A percentile compares a stretch with the other conserved stretches of the same genome.
Conservation (phyloP, 2,113 vertebrate genomes). For the Paralichthys olivaceus region DNA sequence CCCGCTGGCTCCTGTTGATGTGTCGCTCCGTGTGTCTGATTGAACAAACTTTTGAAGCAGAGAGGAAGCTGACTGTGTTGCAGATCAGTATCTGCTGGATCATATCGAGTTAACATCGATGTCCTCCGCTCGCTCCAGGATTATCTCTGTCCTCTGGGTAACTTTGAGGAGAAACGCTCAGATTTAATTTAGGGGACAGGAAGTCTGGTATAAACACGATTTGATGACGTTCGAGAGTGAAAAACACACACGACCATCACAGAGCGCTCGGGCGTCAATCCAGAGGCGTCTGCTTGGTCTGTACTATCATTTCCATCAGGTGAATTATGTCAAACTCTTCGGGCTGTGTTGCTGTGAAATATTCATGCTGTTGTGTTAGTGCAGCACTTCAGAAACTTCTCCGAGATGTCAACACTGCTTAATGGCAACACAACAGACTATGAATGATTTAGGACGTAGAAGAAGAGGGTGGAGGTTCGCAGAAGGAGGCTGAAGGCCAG, state of each 20-base stretch:
- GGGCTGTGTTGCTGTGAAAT: constrained; percentile 43
- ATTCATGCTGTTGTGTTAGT: constrained; percentile 66
- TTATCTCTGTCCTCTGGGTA: constrained; percentile 51
- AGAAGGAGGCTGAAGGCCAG: background rate
- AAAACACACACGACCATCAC: too few species aligned
- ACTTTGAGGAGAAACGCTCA: constrained; percentile 30
- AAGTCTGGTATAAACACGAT: background rate
- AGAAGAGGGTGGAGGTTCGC: background rate
- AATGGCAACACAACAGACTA: constrained; percentile 55
- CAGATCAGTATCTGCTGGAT: constrained; percentile 43
- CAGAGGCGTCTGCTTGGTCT: too few species aligned
- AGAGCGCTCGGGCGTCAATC: too few species aligned
- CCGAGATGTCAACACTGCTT: constrained; percentile 3
- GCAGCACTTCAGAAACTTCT: constrained; percentile 32
- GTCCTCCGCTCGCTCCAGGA: constrained; percentile 17
- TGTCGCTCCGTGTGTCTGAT: too few species aligned
- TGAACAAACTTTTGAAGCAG: constrained; percentile 13
- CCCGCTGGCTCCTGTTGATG: too few species aligned
- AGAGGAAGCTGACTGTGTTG: constrained; percentile 29
- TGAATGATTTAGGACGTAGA: constrained; percentile 54
- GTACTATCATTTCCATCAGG: constrained; percentile 12
- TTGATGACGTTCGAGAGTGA: background rate
- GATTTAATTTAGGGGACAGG: background rate
- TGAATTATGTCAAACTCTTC: constrained; percentile 38
- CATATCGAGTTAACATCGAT: constrained; percentile 46